Percentiles rank a stretch among this genome's conserved stretches.
phyloP scores from a whole-genome alignment of 2,113 vertebrate genomes.

The Prochilodus magdalenae region DNA sequence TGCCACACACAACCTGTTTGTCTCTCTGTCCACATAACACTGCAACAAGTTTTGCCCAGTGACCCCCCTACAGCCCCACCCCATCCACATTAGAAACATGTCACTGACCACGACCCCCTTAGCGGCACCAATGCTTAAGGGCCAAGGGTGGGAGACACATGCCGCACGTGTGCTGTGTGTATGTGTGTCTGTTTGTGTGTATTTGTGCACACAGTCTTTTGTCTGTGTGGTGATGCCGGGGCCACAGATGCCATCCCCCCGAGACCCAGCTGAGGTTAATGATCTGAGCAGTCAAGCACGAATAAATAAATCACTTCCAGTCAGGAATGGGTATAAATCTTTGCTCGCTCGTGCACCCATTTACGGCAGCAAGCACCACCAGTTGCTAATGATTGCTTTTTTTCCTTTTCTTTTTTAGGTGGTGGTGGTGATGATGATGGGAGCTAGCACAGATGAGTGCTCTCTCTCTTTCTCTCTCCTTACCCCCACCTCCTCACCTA shows the following conservation, averaged over 20 bases:
- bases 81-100: constrained; percentile 59
- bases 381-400: constrained; percentile 78
- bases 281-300: constrained; percentile 75
- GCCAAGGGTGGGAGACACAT: constrained; percentile 58
- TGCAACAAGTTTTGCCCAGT: constrained; percentile 55
- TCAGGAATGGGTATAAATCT: constrained; percentile 80
- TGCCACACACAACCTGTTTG: constrained; percentile 34
- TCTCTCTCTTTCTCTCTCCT: constrained; percentile 35
- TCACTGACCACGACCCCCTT: constrained; percentile 54
- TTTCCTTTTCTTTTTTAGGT: constrained; percentile 56
- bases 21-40: constrained; percentile 29
- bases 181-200: constrained; percentile 53
- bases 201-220: constrained; percentile 63
- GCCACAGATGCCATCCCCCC: constrained; percentile 74
- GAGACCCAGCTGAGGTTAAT: constrained; percentile 78
- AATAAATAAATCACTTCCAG: constrained; percentile 75
- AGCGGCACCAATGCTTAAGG: constrained; percentile 41
- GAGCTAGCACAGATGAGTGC: constrained; percentile 63
- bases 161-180: constrained; percentile 55
- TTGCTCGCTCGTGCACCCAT: constrained; percentile 70
- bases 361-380: constrained; percentile 76
- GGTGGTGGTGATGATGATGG: constrained; percentile 50
- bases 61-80: constrained; percentile 28
- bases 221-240: constrained; percentile 69
- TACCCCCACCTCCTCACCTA: constrained; percentile 34